Percentiles rank a stretch among this genome's conserved stretches.
Conservation (phyloP, 1,140 invertebrate species). For the Lepidurus packardi region DNA sequence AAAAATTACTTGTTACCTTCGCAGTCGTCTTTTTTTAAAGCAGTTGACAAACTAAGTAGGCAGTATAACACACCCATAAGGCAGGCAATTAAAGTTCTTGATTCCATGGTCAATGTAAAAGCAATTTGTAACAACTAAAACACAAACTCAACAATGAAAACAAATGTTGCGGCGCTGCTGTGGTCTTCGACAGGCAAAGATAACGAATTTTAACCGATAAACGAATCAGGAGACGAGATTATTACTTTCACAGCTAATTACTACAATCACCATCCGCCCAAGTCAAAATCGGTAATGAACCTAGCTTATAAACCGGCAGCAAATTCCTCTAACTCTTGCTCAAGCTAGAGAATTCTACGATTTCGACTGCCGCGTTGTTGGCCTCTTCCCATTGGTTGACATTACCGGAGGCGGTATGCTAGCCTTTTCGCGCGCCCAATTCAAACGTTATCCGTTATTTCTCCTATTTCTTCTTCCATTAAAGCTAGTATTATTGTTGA, state of each 20-base stretch:
- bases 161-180: no score
- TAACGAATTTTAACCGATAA: no score
- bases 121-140: no score
- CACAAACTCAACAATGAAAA: no score
- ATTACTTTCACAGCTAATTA: background rate
- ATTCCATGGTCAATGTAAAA: background rate
- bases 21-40: constrained; percentile 46
- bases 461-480: no score
- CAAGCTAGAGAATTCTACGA: constrained; percentile 18
- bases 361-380: background rate
- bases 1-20: constrained; percentile 45
- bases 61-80: background rate
- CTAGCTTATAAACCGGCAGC: background rate
- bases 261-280: background rate
- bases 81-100: background rate
- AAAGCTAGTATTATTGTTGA: no score
- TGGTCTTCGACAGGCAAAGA: no score
- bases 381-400: background rate
- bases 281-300: background rate
- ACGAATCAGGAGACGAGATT: background rate
- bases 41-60: background rate
- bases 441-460: background rate
- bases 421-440: background rate
- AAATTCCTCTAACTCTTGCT: background rate
- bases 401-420: background rate